phyloP scores from a whole-genome alignment of 2,888 invertebrate species.

The Xestoiulus laeticollis region DNA sequence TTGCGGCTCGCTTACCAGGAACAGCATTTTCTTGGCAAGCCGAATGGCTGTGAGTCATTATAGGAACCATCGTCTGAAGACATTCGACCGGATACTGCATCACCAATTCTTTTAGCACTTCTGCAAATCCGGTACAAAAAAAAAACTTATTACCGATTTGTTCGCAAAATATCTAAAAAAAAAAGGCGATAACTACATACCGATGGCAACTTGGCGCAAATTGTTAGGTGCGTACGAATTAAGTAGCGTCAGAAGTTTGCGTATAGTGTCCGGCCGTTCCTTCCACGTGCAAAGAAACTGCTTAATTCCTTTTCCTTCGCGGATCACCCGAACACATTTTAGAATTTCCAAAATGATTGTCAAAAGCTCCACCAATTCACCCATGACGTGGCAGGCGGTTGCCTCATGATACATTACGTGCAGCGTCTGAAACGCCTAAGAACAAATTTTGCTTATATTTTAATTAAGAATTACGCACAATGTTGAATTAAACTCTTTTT shows the following conservation, averaged over 20 bases:
- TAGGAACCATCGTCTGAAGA: constrained; percentile 82
- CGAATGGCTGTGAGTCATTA: constrained; percentile 84
- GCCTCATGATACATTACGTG: constrained; percentile 95
- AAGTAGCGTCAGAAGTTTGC: constrained; percentile 84
- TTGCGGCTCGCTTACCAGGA: constrained; percentile 61
- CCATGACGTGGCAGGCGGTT: constrained; percentile 84
- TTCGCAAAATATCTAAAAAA: not conserved
- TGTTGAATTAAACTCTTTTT: too few species aligned
- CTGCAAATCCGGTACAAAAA: constrained; percentile 63
- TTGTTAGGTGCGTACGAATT: constrained; percentile 90
- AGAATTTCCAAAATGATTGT: constrained; percentile 67
- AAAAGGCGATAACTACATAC: constrained; percentile 65
- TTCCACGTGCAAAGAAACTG: constrained; percentile 67
- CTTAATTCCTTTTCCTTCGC: constrained; percentile 72
- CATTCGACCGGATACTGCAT: constrained; percentile 81
- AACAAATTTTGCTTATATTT: too few species aligned
- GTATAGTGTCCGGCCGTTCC: constrained; percentile 88
- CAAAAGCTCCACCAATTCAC: constrained; percentile 84
- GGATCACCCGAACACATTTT: constrained; percentile 64
- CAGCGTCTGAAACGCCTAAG: constrained; percentile 85
- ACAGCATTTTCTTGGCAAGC: constrained; percentile 75
- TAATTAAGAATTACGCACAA: too few species aligned
- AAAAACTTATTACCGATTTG: not conserved
- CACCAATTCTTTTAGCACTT: constrained; percentile 80
- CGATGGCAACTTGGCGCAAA: constrained; percentile 80